phyloP scores from a whole-genome alignment of 2,888 invertebrate genomes.

The Phytoseiulus persimilis region DNA sequence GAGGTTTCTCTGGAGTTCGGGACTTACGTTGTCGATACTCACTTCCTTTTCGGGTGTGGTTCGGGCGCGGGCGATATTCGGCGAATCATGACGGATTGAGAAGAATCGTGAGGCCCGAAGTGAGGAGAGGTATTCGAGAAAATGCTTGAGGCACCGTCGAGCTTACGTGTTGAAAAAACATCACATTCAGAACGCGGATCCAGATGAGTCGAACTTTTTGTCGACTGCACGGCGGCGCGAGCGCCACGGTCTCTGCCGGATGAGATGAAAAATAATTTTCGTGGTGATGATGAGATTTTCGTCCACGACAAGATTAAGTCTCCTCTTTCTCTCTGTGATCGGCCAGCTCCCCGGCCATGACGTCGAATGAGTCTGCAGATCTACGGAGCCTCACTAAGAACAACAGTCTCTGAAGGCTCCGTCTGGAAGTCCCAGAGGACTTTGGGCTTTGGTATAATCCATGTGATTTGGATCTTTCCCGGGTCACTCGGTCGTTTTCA shows the following conservation, averaged over 20 bases:
- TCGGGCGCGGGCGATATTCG: neutral
- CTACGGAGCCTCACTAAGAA: neutral
- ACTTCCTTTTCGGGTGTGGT: neutral
- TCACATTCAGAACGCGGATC: neutral
- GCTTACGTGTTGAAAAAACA: neutral
- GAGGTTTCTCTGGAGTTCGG: too few species aligned
- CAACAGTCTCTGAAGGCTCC: neutral
- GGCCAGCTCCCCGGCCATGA: too few species aligned
- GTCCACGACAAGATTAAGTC: too few species aligned
- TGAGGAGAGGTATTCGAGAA: neutral
- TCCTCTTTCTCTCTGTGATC: too few species aligned
- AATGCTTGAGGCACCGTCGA: neutral
- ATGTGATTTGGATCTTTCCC: neutral
- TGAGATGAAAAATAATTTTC: too few species aligned
- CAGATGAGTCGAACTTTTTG: too few species aligned
- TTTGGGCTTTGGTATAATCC: neutral
- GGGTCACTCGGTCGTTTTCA: neutral
- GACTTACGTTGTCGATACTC: neutral
- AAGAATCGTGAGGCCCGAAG: slow-evolving; percentile 5
- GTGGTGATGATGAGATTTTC: too few species aligned
- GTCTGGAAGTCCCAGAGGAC: neutral
- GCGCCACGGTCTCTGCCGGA: too few species aligned
- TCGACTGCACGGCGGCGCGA: neutral
- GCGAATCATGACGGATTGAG: slow-evolving; percentile 1
- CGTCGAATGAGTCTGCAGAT: too few species aligned